These are phyloP conservation scores for Osmerus eperlanus DNA, from an alignment of 2,113 vertebrate genomes.

Conservation along the genomic window DNA sequence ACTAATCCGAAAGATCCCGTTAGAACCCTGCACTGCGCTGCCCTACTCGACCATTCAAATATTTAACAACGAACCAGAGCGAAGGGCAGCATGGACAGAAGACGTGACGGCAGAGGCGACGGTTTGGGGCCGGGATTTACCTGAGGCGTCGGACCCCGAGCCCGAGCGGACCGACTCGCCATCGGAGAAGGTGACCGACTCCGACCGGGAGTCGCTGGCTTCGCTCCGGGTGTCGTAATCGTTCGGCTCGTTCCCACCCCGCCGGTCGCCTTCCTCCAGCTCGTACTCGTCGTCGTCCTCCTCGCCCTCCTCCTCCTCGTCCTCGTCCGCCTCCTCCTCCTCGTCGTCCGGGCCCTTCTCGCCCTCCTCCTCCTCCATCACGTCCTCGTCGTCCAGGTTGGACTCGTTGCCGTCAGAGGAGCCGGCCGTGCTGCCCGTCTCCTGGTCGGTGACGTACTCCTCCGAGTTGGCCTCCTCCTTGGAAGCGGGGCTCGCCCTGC, in stretches of 20 bases:
- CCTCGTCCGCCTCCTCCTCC: constrained; percentile 76
- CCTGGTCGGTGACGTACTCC: constrained; percentile 85
- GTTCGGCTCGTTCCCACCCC: constrained; percentile 76
- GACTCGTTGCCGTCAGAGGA: constrained; percentile 84
- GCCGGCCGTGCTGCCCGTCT: constrained; percentile 78
- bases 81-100: no score
- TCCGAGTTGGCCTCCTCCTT: constrained; percentile 83
- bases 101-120: neutral
- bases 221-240: constrained; percentile 97
- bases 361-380: constrained; percentile 65
- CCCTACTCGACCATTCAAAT: no score
- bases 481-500: constrained; percentile 79
- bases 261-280: constrained; percentile 79
- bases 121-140: constrained; percentile 58
- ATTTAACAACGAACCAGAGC: no score
- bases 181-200: constrained; percentile 92
- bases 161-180: constrained; percentile 86
- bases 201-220: constrained; percentile 93
- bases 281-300: constrained; percentile 80
- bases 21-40: no score
- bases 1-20: no score
- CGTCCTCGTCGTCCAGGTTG: constrained; percentile 72
- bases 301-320: constrained; percentile 83
- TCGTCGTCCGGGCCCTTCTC: constrained; percentile 77
- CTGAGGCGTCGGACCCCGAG: constrained; percentile 89